These are phyloP conservation scores for Aurelia aurita DNA, from an alignment of 30 jellyfish, hydroid and myxozoan species.

Conservation along the genomic window DNA sequence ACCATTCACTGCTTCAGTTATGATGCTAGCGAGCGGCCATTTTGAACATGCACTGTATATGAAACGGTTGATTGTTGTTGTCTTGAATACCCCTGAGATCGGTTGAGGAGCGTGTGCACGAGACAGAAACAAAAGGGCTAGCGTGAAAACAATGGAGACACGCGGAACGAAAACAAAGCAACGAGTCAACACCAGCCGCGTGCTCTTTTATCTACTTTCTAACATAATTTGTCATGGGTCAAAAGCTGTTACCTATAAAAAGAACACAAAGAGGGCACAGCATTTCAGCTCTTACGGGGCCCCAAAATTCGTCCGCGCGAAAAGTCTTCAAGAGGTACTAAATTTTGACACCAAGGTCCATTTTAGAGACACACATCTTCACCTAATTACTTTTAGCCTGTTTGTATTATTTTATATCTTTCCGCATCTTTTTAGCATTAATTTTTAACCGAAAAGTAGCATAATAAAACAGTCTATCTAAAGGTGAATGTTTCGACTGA, in stretches of 20 bases:
- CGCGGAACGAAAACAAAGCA: constrained; percentile 67
- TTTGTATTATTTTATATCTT: too few species aligned
- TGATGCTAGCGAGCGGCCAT: constrained; percentile 45
- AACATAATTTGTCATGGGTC: neutral
- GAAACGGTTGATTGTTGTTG: constrained; percentile 68
- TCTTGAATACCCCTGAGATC: constrained; percentile 41
- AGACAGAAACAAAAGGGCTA: constrained; percentile 37
- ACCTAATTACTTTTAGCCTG: too few species aligned
- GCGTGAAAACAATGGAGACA: constrained; percentile 45
- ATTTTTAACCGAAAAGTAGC: too few species aligned
- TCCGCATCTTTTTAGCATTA: too few species aligned
- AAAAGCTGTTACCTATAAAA: neutral
- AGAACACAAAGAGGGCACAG: neutral
- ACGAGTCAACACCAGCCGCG: constrained; percentile 80
- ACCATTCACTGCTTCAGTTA: neutral
- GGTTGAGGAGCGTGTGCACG: constrained; percentile 67
- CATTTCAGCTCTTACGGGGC: too few species aligned
- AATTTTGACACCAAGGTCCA: too few species aligned
- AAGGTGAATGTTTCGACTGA: too few species aligned
- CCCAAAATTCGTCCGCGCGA: too few species aligned
- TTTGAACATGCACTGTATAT: constrained; percentile 45
- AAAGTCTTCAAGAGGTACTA: too few species aligned
- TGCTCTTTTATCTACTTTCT: constrained; percentile 6
- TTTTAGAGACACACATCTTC: too few species aligned
- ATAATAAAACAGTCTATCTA: too few species aligned